Evolutionary conservation across 2,888 invertebrate species (phyloP).

Genomic region (Meiosimyza platycephala): DNA sequence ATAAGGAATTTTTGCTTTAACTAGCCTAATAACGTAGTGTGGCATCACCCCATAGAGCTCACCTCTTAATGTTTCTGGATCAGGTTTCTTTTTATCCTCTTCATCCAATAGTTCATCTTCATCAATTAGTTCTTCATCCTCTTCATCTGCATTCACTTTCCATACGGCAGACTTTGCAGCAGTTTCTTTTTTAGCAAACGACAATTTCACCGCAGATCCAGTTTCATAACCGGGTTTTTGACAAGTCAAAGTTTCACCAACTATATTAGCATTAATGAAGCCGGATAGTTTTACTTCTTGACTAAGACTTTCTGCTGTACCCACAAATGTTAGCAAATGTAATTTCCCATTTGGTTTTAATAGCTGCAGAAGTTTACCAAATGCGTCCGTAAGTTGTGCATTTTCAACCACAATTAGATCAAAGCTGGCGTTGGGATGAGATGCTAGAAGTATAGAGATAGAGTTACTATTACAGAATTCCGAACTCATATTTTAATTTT

Average conservation of each 20-base stretch:
- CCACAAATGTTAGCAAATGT: conserved; percentile 68
- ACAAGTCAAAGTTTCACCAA: conserved; percentile 65
- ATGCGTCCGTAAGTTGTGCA: conserved; percentile 64
- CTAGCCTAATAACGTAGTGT: no score
- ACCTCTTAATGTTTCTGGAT: conserved; percentile 86
- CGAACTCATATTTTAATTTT: conserved; percentile 21
- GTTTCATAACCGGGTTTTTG: conserved; percentile 80
- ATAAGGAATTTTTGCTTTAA: no score
- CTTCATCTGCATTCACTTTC: conserved; percentile 76
- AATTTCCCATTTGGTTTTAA: conserved; percentile 75
- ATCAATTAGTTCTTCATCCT: conserved; percentile 82
- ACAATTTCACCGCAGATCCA: conserved; percentile 74
- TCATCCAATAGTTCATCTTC: conserved; percentile 90
- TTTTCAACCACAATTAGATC: conserved; percentile 70
- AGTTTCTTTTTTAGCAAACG: conserved; percentile 53
- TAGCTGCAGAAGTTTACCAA: conserved; percentile 72
- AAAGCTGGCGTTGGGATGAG: conserved; percentile 71
- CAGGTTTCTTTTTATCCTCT: conserved; percentile 89
- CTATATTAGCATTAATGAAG: conserved; percentile 67
- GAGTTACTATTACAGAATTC: not conserved
- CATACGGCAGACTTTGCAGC: conserved; percentile 68
- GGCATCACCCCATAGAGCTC: conserved; percentile 30
- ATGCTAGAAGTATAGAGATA: conserved; percentile 65
- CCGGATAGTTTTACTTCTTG: conserved; percentile 75
- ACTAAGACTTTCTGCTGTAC: conserved; percentile 63